Percentiles rank a stretch among this genome's conserved stretches.
phyloP scores from a whole-genome alignment of 2,113 vertebrate genomes.

The Phylloscopus trochilus region DNA sequence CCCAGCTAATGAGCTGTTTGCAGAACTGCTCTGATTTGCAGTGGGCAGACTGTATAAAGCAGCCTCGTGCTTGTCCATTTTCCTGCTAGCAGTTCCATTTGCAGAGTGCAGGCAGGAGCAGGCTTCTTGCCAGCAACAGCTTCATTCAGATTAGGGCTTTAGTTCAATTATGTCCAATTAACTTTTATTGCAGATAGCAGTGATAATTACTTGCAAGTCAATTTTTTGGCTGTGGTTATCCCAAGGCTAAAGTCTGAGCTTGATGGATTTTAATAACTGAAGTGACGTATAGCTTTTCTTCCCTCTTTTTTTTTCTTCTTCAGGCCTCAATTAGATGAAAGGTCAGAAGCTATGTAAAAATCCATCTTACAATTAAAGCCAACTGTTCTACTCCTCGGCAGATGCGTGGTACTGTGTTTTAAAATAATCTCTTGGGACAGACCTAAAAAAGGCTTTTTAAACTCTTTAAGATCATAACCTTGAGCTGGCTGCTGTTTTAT shows the following conservation, averaged over 20 bases:
- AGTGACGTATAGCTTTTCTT: slow-evolving; percentile 50
- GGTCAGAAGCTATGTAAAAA: slow-evolving; percentile 71
- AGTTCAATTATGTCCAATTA: slow-evolving; percentile 82
- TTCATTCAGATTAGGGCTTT: slow-evolving; percentile 73
- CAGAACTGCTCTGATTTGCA: slow-evolving; percentile 57
- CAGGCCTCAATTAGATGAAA: slow-evolving; percentile 63
- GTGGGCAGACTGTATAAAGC: slow-evolving; percentile 35
- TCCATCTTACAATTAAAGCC: slow-evolving; percentile 65
- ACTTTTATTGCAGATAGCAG: slow-evolving; percentile 78
- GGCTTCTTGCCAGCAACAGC: slow-evolving; percentile 71
- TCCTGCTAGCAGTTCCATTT: slow-evolving; percentile 66
- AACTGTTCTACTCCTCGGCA: slow-evolving; percentile 47
- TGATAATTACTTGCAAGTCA: slow-evolving; percentile 78
- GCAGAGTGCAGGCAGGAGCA: slow-evolving; percentile 65
- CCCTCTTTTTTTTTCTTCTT: slow-evolving; percentile 52
- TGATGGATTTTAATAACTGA: slow-evolving; percentile 75
- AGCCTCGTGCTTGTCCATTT: slow-evolving; percentile 71
- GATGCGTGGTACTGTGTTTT: slow-evolving; percentile 53
- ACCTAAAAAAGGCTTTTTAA: slow-evolving; percentile 57
- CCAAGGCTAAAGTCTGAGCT: slow-evolving; percentile 71
- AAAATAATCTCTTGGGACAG: slow-evolving; percentile 57
- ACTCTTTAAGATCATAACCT: slow-evolving; percentile 36
- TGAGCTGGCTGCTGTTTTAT: slow-evolving; percentile 38
- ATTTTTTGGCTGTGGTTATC: slow-evolving; percentile 73
- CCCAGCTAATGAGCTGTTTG: slow-evolving; percentile 41